Base-by-base conservation (phyloP, 1,140 invertebrate genomes). In the Platyscapa corneri region DNA sequence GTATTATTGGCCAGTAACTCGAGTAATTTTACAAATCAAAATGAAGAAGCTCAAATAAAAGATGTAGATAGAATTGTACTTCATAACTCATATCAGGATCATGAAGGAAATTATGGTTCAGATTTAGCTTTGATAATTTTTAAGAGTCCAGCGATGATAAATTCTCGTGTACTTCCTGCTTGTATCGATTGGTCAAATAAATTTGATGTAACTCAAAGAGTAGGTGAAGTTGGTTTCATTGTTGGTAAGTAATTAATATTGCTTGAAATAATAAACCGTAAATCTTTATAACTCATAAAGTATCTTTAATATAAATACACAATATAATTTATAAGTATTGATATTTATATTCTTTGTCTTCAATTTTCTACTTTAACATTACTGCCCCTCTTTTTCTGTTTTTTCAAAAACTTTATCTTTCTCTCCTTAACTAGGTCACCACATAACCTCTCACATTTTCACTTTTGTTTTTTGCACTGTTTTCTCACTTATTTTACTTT, bases 101-200 rank as follows among this genome's bases (percentile, higher is more conserved):
- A 90, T 53, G 89, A 91, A 64, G 92, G 92, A 77, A 94, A 94
- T 77, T 94, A 93, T 82, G 93, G 90, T 12, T 94, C 93, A 20
- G 94, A 94, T 85, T 86, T 94, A 23, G 93, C 93, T n/a, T 82
- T 94, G 37, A 56, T 94, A 6, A 87, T 93, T 76, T 85, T 94
- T 30, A 86, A 89, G 30, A 82, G 78, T 70, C 81, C 89, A 14
- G 92, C 90, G 12, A 20, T 84, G 14, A 88, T 93, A 5, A 88
- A 89, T 56, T 49, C 87, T 2, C 46, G 77, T 53, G 89, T 94
- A 27, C 87, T 83, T 79, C 93, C 93, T 2, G 91, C 89, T 67
- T 94, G 93, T 83, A 80, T 94, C 8, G 90, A 94, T 87, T 92
- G 90, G 90, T 84, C 89, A 1, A 82, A 89, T 30, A n/a, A 72